Percentiles rank a stretch among this genome's conserved stretches.
phyloP scores from a whole-genome alignment of 2,113 vertebrate genomes.

The Nanorana parkeri region DNA sequence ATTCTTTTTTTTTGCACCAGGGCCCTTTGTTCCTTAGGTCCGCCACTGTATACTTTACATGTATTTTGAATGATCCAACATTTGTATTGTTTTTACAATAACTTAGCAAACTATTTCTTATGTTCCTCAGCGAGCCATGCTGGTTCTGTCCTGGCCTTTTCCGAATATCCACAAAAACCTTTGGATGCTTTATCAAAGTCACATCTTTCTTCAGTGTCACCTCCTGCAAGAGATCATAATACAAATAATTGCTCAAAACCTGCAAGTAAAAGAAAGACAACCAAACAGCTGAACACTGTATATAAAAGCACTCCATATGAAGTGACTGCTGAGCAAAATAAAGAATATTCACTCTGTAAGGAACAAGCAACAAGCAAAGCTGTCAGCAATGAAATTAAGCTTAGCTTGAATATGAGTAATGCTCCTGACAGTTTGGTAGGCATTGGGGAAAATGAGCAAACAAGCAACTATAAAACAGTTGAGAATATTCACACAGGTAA shows the following conservation, averaged over 20 bases:
- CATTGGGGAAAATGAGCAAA: neutral
- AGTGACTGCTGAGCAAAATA: neutral
- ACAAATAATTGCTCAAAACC: neutral
- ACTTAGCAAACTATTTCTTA: neutral
- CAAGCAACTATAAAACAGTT: neutral
- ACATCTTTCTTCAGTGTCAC: neutral
- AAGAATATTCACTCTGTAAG: neutral
- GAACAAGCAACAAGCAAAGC: neutral
- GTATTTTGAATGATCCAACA: neutral
- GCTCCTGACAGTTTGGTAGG: neutral
- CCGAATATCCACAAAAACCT: neutral
- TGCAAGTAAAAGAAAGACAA: neutral
- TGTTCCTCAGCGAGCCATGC: neutral
- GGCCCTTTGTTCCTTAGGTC: no score
- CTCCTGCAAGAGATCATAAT: neutral
- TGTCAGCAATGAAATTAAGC: neutral
- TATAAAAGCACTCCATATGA: neutral
- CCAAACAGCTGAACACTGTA: neutral
- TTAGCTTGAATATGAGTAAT: neutral
- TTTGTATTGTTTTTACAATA: neutral
- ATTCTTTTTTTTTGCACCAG: no score
- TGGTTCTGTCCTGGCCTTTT: neutral
- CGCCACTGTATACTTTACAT: neutral
- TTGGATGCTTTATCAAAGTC: neutral
- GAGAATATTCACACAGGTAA: neutral